These are phyloP conservation scores for Lepus americanus DNA, from an alignment of 2,113 vertebrate species.

Conservation along the genomic window DNA sequence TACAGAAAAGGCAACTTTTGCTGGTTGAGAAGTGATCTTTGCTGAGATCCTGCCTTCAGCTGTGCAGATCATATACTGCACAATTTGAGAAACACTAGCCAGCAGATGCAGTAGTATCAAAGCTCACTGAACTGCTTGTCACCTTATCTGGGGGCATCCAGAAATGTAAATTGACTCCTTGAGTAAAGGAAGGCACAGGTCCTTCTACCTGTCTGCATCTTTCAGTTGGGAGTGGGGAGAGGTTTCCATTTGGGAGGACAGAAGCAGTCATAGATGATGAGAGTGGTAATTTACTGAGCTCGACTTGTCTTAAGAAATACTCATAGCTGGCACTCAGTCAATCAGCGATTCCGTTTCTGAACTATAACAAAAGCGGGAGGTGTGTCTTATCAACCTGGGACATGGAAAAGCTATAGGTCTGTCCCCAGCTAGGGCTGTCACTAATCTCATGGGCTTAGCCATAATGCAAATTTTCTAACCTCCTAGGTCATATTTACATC, in stretches of 20 bases:
- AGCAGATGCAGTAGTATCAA: not conserved
- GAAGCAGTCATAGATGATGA: not conserved
- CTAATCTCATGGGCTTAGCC: not conserved
- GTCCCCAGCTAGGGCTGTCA: not conserved
- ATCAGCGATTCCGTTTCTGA: not conserved
- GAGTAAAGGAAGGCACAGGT: not conserved
- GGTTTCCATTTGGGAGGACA: not conserved
- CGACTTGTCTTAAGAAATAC: slow-evolving; percentile 13
- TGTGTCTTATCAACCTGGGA: not conserved
- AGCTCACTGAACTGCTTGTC: not conserved
- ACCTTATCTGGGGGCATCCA: not conserved
- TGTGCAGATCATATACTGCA: not conserved
- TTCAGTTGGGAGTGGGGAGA: not conserved
- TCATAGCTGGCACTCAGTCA: not conserved
- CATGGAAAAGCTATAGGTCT: slow-evolving; percentile 6
- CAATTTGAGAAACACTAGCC: not conserved
- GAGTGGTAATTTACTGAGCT: not conserved
- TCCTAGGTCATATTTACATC: not conserved
- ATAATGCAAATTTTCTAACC: not conserved
- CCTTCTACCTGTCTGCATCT: not conserved
- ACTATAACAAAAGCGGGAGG: not conserved
- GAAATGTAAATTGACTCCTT: not conserved
- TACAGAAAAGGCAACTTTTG: not conserved
- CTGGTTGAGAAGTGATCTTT: not conserved
- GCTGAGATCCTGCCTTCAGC: not conserved